Conservation (phyloP, 2,113 vertebrate species). For the Triplophysa rosa region DNA sequence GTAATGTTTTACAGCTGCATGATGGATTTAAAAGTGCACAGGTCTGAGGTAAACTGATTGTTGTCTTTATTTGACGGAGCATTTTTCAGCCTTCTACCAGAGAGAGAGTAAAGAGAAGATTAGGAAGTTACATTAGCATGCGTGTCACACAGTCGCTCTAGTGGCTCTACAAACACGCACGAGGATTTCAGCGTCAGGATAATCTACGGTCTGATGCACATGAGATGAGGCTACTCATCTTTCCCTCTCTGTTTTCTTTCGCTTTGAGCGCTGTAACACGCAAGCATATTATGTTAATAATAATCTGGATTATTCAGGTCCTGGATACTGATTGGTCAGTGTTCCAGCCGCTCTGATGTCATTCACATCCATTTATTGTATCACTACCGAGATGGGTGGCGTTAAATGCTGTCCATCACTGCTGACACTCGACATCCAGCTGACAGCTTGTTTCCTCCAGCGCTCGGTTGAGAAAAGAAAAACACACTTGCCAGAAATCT, state of each 20-base stretch:
- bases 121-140: neutral
- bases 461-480: slow-evolving; percentile 25
- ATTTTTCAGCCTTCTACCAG: neutral
- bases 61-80: neutral
- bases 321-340: no score
- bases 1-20: neutral
- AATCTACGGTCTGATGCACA: no score
- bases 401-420: slow-evolving; percentile 15
- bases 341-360: no score
- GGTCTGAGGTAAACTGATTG: neutral
- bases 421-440: neutral
- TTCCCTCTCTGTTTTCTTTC: no score
- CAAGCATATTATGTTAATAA: no score
- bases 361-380: no score
- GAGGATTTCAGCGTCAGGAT: no score
- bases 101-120: slow-evolving; percentile 4
- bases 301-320: no score
- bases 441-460: slow-evolving; percentile 28
- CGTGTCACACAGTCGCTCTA: neutral
- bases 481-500: slow-evolving; percentile 11
- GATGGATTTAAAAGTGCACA: neutral
- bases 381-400: neutral
- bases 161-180: neutral
- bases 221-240: no score
- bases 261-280: no score